phyloP scores from a whole-genome alignment of 2,888 invertebrate species.

The Himalopsyche kuldschensis region DNA sequence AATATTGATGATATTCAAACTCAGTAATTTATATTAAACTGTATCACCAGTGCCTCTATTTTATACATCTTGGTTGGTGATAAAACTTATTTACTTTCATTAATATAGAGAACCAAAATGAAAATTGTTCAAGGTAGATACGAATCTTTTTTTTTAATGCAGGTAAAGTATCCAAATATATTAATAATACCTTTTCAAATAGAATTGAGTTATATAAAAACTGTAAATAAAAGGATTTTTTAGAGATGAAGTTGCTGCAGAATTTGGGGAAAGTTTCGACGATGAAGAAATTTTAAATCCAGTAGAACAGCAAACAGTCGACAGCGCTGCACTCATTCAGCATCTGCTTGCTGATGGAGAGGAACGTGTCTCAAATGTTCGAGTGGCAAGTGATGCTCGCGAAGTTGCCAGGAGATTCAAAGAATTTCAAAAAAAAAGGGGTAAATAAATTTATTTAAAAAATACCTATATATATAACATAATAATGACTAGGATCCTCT shows the following conservation, averaged over 20 bases:
- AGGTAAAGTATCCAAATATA: too few relatives aligned
- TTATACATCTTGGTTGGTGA: too few relatives aligned
- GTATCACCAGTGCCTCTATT: too few relatives aligned
- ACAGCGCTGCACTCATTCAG: conserved; percentile 66
- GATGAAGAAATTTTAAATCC: conserved; percentile 56
- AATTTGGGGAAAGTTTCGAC: not conserved
- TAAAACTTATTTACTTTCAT: too few relatives aligned
- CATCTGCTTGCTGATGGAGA: conserved; percentile 68
- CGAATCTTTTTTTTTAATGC: too few relatives aligned
- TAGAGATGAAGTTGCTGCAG: not conserved
- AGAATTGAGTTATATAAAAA: not conserved
- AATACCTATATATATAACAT: too few relatives aligned
- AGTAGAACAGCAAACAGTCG: conserved; percentile 66
- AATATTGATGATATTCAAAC: too few relatives aligned
- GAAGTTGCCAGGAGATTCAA: conserved; percentile 64
- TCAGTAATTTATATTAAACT: too few relatives aligned
- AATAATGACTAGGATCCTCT: too few relatives aligned
- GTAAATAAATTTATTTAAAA: conserved; percentile 41
- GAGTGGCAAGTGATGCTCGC: conserved; percentile 74
- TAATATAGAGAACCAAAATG: too few relatives aligned
- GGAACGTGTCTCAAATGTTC: conserved; percentile 75
- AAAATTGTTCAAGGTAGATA: too few relatives aligned
- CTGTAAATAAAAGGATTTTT: not conserved
- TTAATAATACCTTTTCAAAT: too few relatives aligned
- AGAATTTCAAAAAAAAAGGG: conserved; percentile 55